phyloP scores from a whole-genome alignment of 2,113 vertebrate genomes.

The Hystrix cristata region DNA sequence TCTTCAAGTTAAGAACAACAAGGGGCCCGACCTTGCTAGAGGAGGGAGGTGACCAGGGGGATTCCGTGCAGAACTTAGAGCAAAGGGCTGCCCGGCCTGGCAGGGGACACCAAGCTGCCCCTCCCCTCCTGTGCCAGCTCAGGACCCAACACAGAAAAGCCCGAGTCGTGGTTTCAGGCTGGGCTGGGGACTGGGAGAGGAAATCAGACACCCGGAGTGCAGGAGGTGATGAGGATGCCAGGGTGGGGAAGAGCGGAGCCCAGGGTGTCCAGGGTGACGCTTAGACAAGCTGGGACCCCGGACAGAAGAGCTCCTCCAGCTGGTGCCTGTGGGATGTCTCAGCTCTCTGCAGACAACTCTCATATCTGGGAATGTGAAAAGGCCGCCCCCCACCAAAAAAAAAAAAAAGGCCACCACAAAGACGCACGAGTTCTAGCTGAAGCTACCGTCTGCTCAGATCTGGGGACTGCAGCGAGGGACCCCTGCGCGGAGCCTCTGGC shows the following conservation, averaged over 20 bases:
- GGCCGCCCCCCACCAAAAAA: neutral
- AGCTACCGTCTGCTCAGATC: neutral
- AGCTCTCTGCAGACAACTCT: neutral
- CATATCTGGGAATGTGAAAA: neutral
- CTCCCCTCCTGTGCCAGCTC: neutral
- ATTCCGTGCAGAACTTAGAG: neutral
- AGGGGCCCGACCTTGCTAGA: neutral
- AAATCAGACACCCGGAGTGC: neutral
- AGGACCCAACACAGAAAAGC: neutral
- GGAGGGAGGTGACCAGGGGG: no score
- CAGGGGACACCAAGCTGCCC: no score
- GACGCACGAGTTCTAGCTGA: neutral
- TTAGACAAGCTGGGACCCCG: neutral
- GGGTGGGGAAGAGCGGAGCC: neutral
- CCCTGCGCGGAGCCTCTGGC: neutral
- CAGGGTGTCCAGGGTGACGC: neutral
- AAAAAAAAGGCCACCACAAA: neutral
- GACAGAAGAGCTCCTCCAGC: no score
- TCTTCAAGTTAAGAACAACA: neutral
- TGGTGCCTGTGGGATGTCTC: no score
- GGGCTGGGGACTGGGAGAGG: neutral
- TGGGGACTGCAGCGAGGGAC: accelerated
- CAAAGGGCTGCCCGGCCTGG: neutral
- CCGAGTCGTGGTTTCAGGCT: neutral
- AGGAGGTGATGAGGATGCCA: neutral